Conservation (phyloP, 2,888 invertebrate genomes). For the Ditylenchus weischeri region DNA sequence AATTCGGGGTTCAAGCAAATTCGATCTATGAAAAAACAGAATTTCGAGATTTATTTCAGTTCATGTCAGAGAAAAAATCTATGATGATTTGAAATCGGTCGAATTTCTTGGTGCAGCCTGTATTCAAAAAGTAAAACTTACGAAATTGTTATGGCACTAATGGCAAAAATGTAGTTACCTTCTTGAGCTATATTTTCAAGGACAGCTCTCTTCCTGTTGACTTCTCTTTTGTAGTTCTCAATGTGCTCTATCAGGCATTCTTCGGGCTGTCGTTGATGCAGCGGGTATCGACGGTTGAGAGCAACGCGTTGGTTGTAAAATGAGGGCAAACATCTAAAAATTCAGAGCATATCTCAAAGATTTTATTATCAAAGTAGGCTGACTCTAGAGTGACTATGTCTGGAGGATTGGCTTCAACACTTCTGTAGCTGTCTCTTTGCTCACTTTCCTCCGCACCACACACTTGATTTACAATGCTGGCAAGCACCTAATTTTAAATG, state of each 20-base stretch:
- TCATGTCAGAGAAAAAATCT: too few relatives aligned
- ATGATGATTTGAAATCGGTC: too few relatives aligned
- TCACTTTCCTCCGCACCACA: slow-evolving; percentile 3
- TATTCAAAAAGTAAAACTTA: too few relatives aligned
- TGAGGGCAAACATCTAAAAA: too few relatives aligned
- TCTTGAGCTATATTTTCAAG: neutral
- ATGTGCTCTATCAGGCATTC: slow-evolving; percentile 4
- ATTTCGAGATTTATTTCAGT: too few relatives aligned
- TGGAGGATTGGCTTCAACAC: neutral
- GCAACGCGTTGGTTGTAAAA: neutral
- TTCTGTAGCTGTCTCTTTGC: neutral
- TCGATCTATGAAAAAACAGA: too few relatives aligned
- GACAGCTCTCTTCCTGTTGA: neutral
- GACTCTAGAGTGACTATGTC: slow-evolving; percentile 2
- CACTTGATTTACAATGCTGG: slow-evolving; percentile 3
- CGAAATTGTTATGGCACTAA: too few relatives aligned
- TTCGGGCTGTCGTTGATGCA: slow-evolving; percentile 2
- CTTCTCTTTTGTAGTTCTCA: slow-evolving; percentile 7
- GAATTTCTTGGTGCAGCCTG: too few relatives aligned
- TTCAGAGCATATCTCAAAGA: too few relatives aligned
- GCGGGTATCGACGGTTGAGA: neutral
- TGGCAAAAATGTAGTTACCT: neutral
- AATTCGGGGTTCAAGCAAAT: too few relatives aligned
- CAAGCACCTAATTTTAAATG: neutral
- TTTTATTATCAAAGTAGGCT: neutral